Evolutionary conservation across 2,888 invertebrate species (phyloP).

Genomic region (Flabesymbios commensalis): DNA sequence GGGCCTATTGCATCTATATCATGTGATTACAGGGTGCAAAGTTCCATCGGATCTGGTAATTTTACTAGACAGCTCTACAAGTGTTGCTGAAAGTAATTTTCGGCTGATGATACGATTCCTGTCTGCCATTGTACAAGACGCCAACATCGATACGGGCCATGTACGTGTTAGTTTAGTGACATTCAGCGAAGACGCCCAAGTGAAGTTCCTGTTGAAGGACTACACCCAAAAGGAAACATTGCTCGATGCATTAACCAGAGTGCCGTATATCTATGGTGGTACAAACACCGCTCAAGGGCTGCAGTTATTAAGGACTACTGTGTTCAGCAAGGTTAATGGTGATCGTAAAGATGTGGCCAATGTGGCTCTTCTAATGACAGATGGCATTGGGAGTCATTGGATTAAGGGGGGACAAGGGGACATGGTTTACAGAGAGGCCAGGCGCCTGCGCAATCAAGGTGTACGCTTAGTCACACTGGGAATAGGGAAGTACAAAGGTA

Average conservation of each 20-base stretch:
- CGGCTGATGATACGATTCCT: constrained; percentile 11
- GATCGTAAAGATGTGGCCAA: constrained; percentile 38
- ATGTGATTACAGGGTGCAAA: constrained; percentile 22
- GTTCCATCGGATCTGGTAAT: constrained; percentile 23
- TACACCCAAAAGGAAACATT: constrained; percentile 4
- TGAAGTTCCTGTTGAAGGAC: constrained; percentile 16
- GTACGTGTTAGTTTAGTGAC: constrained; percentile 21
- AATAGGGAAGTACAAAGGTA: constrained; percentile 3
- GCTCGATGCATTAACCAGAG: neutral
- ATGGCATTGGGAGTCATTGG: constrained; percentile 36
- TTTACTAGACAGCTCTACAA: constrained; percentile 24
- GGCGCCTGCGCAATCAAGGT: neutral
- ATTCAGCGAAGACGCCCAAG: constrained; percentile 9
- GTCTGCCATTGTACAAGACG: constrained; percentile 14
- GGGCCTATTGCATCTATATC: no score
- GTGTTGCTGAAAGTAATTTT: constrained; percentile 20
- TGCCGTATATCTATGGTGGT: constrained; percentile 5
- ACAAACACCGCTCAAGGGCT: constrained; percentile 4
- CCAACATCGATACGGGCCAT: constrained; percentile 20
- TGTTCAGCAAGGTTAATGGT: constrained; percentile 18
- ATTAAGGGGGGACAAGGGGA: neutral
- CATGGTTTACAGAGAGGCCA: neutral
- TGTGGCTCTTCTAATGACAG: constrained; percentile 40
- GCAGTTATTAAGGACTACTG: constrained; percentile 2
- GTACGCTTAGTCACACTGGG: constrained; percentile 3